Evolutionary conservation across 2,113 vertebrate genomes (phyloP).

Genomic region (Anguilla rostrata): DNA sequence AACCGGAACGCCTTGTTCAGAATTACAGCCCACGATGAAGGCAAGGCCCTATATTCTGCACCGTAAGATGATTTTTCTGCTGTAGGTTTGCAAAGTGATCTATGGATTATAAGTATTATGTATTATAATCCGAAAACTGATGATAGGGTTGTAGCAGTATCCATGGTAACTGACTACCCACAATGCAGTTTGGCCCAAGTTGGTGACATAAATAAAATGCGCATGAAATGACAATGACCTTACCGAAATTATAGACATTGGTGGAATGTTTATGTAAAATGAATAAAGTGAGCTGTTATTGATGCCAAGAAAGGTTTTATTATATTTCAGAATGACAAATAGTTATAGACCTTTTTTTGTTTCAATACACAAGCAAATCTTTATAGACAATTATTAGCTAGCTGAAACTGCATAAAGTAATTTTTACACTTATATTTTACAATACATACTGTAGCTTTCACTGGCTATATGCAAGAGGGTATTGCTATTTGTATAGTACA

Average conservation of each 20-base stretch:
- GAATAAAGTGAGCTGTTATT: neutral
- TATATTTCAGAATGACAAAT: slow-evolving; percentile 86
- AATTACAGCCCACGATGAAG: neutral
- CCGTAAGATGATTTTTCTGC: neutral
- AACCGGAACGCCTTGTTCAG: neutral
- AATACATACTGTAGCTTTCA: slow-evolving; percentile 83
- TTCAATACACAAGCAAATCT: slow-evolving; percentile 90
- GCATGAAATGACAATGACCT: neutral
- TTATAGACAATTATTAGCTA: slow-evolving; percentile 86
- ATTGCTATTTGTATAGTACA: slow-evolving; percentile 95
- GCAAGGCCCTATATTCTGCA: neutral
- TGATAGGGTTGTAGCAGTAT: neutral
- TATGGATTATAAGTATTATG: no score
- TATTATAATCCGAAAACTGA: neutral
- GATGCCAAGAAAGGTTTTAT: slow-evolving; percentile 64
- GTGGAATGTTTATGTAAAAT: neutral
- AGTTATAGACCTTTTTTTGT: slow-evolving; percentile 86
- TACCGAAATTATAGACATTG: neutral
- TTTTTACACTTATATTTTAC: slow-evolving; percentile 94
- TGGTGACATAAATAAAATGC: neutral
- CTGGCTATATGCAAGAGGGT: slow-evolving; percentile 83
- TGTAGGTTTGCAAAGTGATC: neutral
- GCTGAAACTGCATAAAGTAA: slow-evolving; percentile 89
- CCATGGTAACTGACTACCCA: neutral
- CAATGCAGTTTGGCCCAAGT: neutral